Evolutionary conservation across 2,888 invertebrate genomes (phyloP), one percentile per base, ranked within the genome.

Genomic region (Boloria selene): DNA sequence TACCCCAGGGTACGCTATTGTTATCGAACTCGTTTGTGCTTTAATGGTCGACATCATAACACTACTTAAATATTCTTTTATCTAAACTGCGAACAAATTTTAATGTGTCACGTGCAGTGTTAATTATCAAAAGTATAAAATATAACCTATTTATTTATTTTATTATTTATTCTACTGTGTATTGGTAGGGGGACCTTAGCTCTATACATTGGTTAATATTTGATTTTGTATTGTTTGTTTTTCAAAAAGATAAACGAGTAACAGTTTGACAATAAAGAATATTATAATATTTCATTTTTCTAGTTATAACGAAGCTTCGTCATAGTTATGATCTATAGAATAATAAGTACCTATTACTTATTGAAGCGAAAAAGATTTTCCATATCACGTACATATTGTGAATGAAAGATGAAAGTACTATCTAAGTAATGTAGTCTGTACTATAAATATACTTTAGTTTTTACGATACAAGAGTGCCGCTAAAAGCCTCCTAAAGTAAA

Each of bases 1-100:
- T 22, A 69, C 70, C 77, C 74, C 70, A 65, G 67, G 73, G 47
- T 60, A 44, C 22, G 69, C 79, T 70, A 80, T 82, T 81, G 81
- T 70, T 67, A 59, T 22, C 55, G n/a, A 31, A n/a, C 61, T 61
- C 51, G 55, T 64, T 67, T 47, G 54, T 54, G 54, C 68, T 65
- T 61, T 65, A 61, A 65, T 61, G 61, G 52, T 56, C 13, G 16
- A 55, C 42, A 65, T 70, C 70, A 68, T 70, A 70, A 66, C 64
- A 70, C 17, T 58, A 50, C 65, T 53, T 68, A 53, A 16, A 18
- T 22, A 14, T 51, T 50, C 16, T 60, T 59, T 59, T 59, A 38
- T 63, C 44, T 60, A 54, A 55, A n/a, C 31, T 51, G 50, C 3
- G 26, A 61, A 61, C 56, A 61, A 61, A 61, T 68, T 68, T 53